phyloP scores from a whole-genome alignment of 2,113 vertebrate species.

The Barbus barbus region DNA sequence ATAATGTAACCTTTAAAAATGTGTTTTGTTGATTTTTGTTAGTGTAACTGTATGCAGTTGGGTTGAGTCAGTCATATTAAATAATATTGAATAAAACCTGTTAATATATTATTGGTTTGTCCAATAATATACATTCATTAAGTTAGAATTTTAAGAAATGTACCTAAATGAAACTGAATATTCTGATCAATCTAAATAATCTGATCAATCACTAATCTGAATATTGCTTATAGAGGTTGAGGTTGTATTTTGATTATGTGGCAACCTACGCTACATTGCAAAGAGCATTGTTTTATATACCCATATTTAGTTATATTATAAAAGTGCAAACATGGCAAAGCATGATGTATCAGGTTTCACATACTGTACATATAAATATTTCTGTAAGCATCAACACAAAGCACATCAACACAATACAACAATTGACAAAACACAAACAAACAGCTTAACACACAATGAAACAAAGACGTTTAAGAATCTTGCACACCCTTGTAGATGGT shows the following conservation, averaged over 20 bases:
- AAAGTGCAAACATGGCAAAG: slow-evolving; percentile 26
- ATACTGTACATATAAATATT: slow-evolving; percentile 26
- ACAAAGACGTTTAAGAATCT: slow-evolving; percentile 66
- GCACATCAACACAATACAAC: slow-evolving; percentile 12
- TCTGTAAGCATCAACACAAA: slow-evolving; percentile 11
- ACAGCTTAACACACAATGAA: slow-evolving; percentile 45
- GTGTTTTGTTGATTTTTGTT: background rate
- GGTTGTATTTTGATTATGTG: background rate
- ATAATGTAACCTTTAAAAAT: background rate
- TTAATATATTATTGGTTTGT: background rate
- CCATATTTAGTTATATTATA: slow-evolving; percentile 5
- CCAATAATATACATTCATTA: background rate
- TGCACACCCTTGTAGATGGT: slow-evolving; percentile 83
- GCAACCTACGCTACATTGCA: background rate
- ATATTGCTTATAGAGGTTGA: background rate
- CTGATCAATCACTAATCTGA: background rate
- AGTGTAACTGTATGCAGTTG: background rate
- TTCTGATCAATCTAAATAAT: no score
- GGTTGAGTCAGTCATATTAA: background rate
- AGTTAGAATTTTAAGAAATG: background rate
- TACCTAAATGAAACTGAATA: background rate
- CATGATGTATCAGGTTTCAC: slow-evolving; percentile 20
- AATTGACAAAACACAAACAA: slow-evolving; percentile 36
- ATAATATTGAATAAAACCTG: background rate
- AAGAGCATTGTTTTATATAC: background rate